Conservation (phyloP, 2,888 invertebrate species). For the Tenthredo amoena region DNA sequence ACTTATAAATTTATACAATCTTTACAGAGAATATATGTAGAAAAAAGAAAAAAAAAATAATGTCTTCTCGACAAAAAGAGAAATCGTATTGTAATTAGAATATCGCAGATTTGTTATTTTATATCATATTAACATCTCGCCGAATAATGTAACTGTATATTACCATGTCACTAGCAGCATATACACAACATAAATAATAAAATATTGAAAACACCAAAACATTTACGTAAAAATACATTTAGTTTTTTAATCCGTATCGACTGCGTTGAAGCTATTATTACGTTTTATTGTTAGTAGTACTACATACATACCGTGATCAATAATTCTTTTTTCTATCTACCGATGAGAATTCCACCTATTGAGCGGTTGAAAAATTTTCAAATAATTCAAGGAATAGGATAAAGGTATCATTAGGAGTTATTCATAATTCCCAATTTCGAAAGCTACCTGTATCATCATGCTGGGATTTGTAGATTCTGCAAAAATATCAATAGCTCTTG, state of each 20-base stretch:
- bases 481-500: background rate
- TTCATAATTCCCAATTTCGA: background rate
- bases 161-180: constrained; percentile 47
- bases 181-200: constrained; percentile 7
- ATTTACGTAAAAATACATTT: background rate
- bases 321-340: background rate
- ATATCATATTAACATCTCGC: background rate
- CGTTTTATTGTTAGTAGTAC: background rate
- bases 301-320: constrained; percentile 8
- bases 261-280: background rate
- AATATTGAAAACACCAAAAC: constrained; percentile 14
- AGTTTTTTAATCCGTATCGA: background rate
- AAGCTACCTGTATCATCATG: no score
- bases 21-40: constrained; percentile 11
- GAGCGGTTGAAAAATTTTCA: background rate
- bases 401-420: background rate
- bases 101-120: background rate
- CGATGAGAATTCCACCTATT: background rate
- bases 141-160: background rate
- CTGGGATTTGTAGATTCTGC: background rate
- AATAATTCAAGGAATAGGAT: background rate
- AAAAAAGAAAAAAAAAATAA: background rate
- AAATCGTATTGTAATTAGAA: background rate
- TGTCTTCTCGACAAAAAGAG: background rate
- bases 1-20: constrained; percentile 17